Conservation (phyloP, 2,113 vertebrate genomes). For the Solea senegalensis region DNA sequence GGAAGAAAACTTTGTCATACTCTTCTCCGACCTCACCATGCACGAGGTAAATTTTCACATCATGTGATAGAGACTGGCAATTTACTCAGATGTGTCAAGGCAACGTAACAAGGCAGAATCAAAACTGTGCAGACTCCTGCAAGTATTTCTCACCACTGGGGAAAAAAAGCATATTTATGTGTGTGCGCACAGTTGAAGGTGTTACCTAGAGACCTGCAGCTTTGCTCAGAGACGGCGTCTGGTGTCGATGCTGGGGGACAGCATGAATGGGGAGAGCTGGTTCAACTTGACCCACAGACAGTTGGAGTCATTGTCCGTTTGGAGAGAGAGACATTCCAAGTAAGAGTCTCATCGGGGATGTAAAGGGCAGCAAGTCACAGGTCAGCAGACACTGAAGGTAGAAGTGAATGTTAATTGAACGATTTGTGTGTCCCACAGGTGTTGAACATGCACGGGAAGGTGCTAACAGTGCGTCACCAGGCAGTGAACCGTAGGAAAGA, state of each 20-base stretch:
- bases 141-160: neutral
- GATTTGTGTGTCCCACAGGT: conserved; percentile 77
- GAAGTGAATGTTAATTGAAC: too few species aligned
- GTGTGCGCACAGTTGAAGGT: conserved; percentile 85
- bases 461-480: conserved; percentile 92
- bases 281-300: conserved; percentile 92
- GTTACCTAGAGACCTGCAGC: conserved; percentile 92
- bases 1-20: conserved; percentile 96
- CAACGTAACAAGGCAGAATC: neutral
- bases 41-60: conserved; percentile 83
- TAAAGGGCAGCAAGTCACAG: neutral
- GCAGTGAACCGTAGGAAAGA: conserved; percentile 93
- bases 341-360: conserved; percentile 32
- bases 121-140: too few species aligned
- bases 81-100: too few species aligned
- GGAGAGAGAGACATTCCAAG: conserved; percentile 96
- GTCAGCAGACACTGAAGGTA: neutral
- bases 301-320: conserved; percentile 93
- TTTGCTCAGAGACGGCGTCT: conserved; percentile 94
- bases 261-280: conserved; percentile 96
- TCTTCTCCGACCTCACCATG: conserved; percentile 96
- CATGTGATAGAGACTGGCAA: too few species aligned
- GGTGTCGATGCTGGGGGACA: conserved; percentile 94
- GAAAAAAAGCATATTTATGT: neutral
- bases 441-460: conserved; percentile 95